phyloP scores from a whole-genome alignment of 2,888 invertebrate species.

The Plusia festucae region DNA sequence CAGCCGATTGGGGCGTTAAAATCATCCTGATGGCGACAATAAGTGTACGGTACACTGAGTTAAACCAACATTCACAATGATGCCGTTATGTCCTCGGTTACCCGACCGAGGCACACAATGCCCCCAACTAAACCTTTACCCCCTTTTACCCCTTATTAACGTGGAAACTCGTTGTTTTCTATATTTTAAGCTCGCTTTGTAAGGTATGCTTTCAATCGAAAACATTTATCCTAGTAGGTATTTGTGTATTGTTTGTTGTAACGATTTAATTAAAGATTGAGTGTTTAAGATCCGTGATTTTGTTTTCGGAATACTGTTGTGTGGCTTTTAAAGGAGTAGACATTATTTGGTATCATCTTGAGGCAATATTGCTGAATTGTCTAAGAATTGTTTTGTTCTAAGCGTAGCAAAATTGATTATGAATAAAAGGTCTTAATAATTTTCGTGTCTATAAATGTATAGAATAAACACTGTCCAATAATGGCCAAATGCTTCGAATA shows the following conservation, averaged over 20 bases:
- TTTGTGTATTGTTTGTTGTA: slow-evolving; percentile 64
- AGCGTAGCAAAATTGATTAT: neutral
- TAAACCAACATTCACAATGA: slow-evolving; percentile 77
- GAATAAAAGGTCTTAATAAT: no score
- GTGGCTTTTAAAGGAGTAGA: slow-evolving; percentile 20
- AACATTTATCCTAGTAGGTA: slow-evolving; percentile 70
- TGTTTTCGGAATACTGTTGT: slow-evolving; percentile 13
- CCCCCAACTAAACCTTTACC: slow-evolving; percentile 53
- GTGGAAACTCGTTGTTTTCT: slow-evolving; percentile 85
- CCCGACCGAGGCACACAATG: slow-evolving; percentile 67
- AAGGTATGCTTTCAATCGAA: slow-evolving; percentile 63
- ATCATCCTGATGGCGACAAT: slow-evolving; percentile 80
- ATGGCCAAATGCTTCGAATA: neutral
- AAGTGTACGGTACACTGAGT: slow-evolving; percentile 76
- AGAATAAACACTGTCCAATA: neutral
- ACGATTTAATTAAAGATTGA: slow-evolving; percentile 65
- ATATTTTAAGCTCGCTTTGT: slow-evolving; percentile 79
- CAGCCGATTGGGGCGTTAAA: slow-evolving; percentile 73
- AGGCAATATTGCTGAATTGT: neutral
- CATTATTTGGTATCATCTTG: slow-evolving; percentile 12
- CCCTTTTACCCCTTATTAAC: slow-evolving; percentile 84
- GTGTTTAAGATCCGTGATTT: slow-evolving; percentile 35
- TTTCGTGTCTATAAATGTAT: neutral
- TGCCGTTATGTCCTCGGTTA: slow-evolving; percentile 73
- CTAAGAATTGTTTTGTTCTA: neutral